Base-by-base conservation (phyloP, 92 coral and sea anemone genomes). In the Actinernus sp. region DNA sequence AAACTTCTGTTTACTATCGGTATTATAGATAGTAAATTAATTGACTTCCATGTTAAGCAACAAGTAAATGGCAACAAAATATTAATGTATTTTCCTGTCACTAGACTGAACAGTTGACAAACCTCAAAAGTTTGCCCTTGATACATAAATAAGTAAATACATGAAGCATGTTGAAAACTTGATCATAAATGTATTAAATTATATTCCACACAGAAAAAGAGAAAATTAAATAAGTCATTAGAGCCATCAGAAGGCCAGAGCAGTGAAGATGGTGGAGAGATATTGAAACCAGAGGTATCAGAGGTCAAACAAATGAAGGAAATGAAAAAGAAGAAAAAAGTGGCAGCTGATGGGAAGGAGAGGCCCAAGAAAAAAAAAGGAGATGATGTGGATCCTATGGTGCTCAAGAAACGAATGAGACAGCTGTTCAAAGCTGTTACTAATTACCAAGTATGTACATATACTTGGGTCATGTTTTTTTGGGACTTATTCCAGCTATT, bases 371-470 rank as follows among this genome's bases (percentile, higher is more conserved):
- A 81, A 32, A 94, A 78, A 77, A 87, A 81, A 54, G 86, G 71
- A n/a, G 96, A 84, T 18, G 98, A 94, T 3, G 73, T 61, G 38
- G 88, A 88, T 49, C 89, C 89, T 20, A 43, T 63, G 26, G 55
- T 92, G 26, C 51, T 94, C 81, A 76, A 85, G 48, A 94, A 94
- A 60, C 70, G 98, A 25, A 94, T 91, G 97, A 86, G 91, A n/a
- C 97, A 91, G 55, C 65, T 94, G 39, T 79, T 73, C 41, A 89
- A 94, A 54, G 97, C 96, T 38, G 95, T 94, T 20, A 68, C 76
- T 28, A 84, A 65, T 18, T 91, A 94, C 48, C 98, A 94, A 96
- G 98, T 94, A 63, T 1, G 31, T 17, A 10, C 26, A 67, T n/a
- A n/a, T 43, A n/a, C n/a, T n/a, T n/a, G n/a, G n/a, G n/a, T n/a